Percentiles rank a stretch among this genome's conserved stretches.
These are phyloP conservation scores for Criorhina ranunculi DNA, from an alignment of 2,888 invertebrate genomes.

Conservation along the genomic window DNA sequence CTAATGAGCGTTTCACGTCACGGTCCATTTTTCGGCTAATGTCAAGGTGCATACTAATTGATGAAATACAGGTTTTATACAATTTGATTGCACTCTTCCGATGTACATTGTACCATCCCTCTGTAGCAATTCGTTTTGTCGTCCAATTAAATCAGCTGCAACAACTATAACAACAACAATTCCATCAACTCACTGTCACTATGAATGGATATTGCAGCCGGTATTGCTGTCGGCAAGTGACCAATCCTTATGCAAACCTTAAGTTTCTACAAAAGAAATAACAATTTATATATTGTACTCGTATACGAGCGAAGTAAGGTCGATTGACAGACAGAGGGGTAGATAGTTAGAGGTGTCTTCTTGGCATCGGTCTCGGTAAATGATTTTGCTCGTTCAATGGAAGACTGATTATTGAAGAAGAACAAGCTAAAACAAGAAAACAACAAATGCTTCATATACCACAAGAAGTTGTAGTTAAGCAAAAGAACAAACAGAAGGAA, in stretches of 20 bases:
- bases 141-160: slow-evolving; percentile 62
- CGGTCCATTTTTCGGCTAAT: slow-evolving; percentile 74
- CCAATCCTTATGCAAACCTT: slow-evolving; percentile 66
- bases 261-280: neutral
- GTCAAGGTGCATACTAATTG: slow-evolving; percentile 75
- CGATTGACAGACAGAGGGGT: slow-evolving; percentile 6
- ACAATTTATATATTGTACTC: slow-evolving; percentile 22
- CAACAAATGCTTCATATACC: slow-evolving; percentile 66
- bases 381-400: slow-evolving; percentile 85
- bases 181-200: slow-evolving; percentile 55
- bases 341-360: slow-evolving; percentile 32
- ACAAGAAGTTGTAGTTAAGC: slow-evolving; percentile 50
- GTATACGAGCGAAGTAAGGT: slow-evolving; percentile 5
- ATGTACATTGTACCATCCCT: neutral
- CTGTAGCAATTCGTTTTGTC: neutral
- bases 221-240: slow-evolving; percentile 3
- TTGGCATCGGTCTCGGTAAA: slow-evolving; percentile 83
- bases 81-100: slow-evolving; percentile 44
- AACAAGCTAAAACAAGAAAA: neutral
- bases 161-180: slow-evolving; percentile 33
- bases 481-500: slow-evolving; percentile 21
- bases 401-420: slow-evolving; percentile 81
- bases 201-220: slow-evolving; percentile 26
- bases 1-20: slow-evolving; percentile 70
- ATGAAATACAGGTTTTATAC: slow-evolving; percentile 60